phyloP scores from a whole-genome alignment of 2,888 invertebrate genomes.

The Clusia tigrina region DNA sequence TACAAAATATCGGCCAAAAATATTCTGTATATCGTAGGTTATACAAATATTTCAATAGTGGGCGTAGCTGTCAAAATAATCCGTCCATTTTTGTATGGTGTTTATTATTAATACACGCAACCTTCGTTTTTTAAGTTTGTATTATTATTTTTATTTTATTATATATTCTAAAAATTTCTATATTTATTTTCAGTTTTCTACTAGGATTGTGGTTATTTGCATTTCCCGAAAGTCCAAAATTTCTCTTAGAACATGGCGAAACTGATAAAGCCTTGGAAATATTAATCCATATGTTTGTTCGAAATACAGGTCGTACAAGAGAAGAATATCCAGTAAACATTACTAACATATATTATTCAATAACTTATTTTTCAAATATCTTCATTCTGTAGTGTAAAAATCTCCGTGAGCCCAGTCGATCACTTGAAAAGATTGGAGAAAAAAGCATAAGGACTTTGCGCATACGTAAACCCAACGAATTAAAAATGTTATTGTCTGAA shows the following conservation, averaged over 20 bases:
- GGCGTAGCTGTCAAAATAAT: no score
- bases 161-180: background rate
- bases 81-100: no score
- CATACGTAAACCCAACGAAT: slow-evolving; percentile 76
- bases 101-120: background rate
- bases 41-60: no score
- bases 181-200: slow-evolving; percentile 44
- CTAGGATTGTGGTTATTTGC: slow-evolving; percentile 72
- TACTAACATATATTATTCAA: background rate
- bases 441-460: slow-evolving; percentile 75
- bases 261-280: slow-evolving; percentile 77
- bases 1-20: no score
- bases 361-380: background rate
- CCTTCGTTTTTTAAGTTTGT: background rate
- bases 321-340: slow-evolving; percentile 78
- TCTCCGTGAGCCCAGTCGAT: slow-evolving; percentile 67
- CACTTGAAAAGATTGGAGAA: slow-evolving; percentile 51
- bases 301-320: slow-evolving; percentile 76
- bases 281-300: slow-evolving; percentile 74
- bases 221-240: slow-evolving; percentile 85
- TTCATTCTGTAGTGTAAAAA: slow-evolving; percentile 71
- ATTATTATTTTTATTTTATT: background rate
- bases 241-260: slow-evolving; percentile 81
- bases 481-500: slow-evolving; percentile 73
- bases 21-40: no score